Base-by-base conservation (phyloP, 2,113 vertebrate genomes). In the Daubentonia madagascariensis region DNA sequence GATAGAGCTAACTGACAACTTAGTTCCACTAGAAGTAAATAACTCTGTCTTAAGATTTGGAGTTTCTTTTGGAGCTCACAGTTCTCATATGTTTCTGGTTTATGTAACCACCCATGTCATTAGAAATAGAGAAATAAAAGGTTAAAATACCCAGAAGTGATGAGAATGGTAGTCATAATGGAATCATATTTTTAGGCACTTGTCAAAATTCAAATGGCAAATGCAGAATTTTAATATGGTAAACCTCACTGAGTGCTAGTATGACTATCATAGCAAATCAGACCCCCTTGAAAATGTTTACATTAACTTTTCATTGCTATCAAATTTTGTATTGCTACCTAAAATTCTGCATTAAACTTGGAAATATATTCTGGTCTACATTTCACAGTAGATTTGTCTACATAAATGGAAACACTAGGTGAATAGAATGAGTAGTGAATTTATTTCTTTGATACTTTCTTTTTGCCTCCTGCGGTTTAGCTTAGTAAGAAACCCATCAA, bases 81-180 rank as follows among this genome's bases (percentile, higher is more conserved):
- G 40, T 22, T 92, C 11, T 96, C 43, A n/a, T 97, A 96, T 98
- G 23, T 85, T 98, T 96, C 65, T 98, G 90, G 40, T 98, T 98
- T 98, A 61, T 96, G 35, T 94, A 98, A 92, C 54, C 79, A 92
- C 73, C 10, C 18, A 45, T 97, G 78, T 89, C 72, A 92, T 67
- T 98, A 97, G 94, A 96, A 98, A 95, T 80, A 94, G 28, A 73
- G 83, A 91, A 96, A 97, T 28, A 96, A 84, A 91, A 97, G 2
- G 14, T 97, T 96, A 93, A 98, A 98, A 93, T 52, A 97, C 52
- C 61, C 50, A 97, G 96, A 96, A 78, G 45, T 96, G 75, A 97
- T 97, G 72, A 96, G 97, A 97, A 35, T 89, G 61, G 40, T 98
- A 93, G 92, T 13, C 6, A 52, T 97, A 98, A 97, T 65, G 40